These are phyloP conservation scores for Euphonia xanthogaster DNA, from an alignment of 2,797 vertebrate species.

Conservation along the genomic window DNA sequence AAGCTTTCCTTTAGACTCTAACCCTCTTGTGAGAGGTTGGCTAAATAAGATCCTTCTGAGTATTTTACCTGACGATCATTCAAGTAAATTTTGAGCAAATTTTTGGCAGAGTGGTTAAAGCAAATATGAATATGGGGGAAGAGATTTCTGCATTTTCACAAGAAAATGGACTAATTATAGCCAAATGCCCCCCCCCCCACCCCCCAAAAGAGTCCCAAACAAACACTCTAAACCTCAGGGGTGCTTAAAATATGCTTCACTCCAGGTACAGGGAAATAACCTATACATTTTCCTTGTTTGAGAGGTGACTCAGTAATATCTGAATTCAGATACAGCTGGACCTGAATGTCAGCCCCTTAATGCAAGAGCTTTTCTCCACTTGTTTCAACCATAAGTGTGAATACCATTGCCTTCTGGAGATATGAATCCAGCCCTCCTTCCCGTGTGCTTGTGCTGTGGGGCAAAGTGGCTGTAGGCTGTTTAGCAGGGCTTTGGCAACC, in stretches of 20 bases:
- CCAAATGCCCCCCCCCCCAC: rapidly evolving
- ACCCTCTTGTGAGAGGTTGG: not conserved
- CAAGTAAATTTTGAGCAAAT: not conserved
- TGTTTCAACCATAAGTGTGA: not conserved
- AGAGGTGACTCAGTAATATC: not conserved
- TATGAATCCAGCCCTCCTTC: not conserved
- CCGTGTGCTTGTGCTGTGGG: not conserved
- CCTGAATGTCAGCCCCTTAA: not conserved
- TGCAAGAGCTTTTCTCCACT: not conserved
- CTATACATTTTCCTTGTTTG: not conserved
- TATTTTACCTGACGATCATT: not conserved
- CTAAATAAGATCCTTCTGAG: not conserved
- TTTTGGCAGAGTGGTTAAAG: not conserved
- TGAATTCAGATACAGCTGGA: not conserved
- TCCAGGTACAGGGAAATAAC: not conserved
- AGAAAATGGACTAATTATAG: not conserved
- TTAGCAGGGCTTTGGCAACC: not conserved
- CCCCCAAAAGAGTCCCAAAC: not conserved
- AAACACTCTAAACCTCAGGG: not conserved
- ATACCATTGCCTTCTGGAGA: not conserved
- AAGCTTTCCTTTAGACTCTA: not conserved
- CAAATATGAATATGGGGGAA: not conserved
- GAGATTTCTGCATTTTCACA: not conserved
- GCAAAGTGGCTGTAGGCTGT: not conserved
- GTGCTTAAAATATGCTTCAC: not conserved